A percentile compares a stretch with the other conserved stretches of the same genome.
Evolutionary conservation across 2,113 vertebrate species (phyloP).

Genomic region (Cyprinus carpio): DNA sequence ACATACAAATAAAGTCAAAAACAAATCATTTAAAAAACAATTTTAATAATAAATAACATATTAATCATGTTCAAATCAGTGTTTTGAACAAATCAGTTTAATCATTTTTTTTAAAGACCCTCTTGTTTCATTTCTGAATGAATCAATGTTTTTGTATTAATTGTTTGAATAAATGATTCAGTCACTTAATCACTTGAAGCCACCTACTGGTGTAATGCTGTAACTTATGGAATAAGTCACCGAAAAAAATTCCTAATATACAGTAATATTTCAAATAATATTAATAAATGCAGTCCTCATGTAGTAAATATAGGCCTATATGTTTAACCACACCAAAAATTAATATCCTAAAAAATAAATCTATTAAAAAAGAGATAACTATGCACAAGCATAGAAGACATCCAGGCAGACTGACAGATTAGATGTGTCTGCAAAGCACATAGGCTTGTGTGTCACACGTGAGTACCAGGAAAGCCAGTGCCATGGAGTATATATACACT

Average conservation of each 20-base stretch:
- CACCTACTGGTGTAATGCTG: not conserved
- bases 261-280: not conserved
- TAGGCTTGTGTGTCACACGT: not conserved
- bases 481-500: slow-evolving; percentile 10
- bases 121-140: not conserved
- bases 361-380: too few species aligned
- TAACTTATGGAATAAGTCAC: not conserved
- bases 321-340: not conserved
- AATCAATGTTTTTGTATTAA: too few species aligned
- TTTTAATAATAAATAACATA: too few species aligned
- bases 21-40: too few species aligned
- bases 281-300: too few species aligned
- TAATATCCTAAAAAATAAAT: too few species aligned
- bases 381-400: too few species aligned
- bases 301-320: not conserved
- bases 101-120: not conserved
- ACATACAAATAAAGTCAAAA: too few species aligned
- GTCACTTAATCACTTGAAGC: not conserved
- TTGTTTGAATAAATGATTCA: not conserved
- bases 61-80: too few species aligned
- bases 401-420: not conserved
- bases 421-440: not conserved
- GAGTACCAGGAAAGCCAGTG: not conserved
- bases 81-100: too few species aligned
- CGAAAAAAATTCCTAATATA: not conserved